A percentile compares a stretch with the other conserved stretches of the same genome.
Conservation (phyloP, 2,113 vertebrate genomes). For the Chroicocephalus ridibundus region DNA sequence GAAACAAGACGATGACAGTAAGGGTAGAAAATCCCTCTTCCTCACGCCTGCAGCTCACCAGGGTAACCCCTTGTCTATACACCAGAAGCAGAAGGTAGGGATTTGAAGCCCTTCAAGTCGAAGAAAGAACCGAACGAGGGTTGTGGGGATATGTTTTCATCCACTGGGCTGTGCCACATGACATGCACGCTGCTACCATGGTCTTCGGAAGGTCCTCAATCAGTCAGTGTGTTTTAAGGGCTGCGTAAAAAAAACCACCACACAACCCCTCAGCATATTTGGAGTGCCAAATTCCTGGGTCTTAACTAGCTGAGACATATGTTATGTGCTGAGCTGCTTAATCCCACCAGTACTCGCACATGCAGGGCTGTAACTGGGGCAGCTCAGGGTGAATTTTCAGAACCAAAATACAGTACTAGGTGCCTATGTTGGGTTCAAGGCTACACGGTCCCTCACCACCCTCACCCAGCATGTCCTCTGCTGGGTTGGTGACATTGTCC, state of each 20-base stretch:
- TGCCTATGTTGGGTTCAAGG: not conserved
- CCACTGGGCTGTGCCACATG: not conserved
- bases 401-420: not conserved
- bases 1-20: not conserved
- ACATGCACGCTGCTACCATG: rapidly evolving
- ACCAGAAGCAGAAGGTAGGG: not conserved
- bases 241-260: not conserved
- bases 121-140: not conserved
- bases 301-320: conserved; percentile 32
- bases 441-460: not conserved
- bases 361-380: not conserved
- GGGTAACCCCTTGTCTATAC: not conserved
- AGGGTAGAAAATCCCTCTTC: not conserved
- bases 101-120: not conserved
- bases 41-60: not conserved
- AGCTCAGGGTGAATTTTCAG: not conserved
- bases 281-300: conserved; percentile 37
- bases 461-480: not conserved
- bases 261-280: not conserved
- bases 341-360: not conserved
- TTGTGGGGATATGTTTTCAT: not conserved
- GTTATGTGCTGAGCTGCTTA: conserved; percentile 37
- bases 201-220: not conserved
- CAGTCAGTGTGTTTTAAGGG: not conserved
- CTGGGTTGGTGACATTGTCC: not conserved